phyloP scores from a whole-genome alignment of 2,888 invertebrate genomes.

The Slavum lentiscoides region DNA sequence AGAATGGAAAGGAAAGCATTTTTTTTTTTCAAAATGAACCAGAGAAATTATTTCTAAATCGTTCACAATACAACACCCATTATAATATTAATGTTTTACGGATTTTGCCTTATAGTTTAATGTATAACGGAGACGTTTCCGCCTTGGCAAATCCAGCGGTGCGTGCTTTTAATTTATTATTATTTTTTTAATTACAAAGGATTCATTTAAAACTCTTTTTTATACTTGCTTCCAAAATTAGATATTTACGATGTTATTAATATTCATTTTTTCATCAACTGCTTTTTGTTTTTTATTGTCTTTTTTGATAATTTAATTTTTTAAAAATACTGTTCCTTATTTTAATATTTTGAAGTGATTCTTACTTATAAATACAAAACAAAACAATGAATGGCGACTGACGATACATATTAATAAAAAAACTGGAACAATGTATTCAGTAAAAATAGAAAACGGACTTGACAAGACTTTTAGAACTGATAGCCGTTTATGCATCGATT shows the following conservation, averaged over 20 bases:
- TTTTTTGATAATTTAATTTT: not conserved
- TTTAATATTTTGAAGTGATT: not conserved
- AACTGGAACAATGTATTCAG: no score
- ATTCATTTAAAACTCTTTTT: slow-evolving; percentile 21
- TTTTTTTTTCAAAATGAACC: slow-evolving; percentile 1
- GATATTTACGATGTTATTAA: slow-evolving; percentile 9
- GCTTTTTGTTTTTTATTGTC: not conserved
- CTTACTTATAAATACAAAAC: not conserved
- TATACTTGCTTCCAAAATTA: not conserved
- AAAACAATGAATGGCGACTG: no score
- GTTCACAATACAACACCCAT: slow-evolving; percentile 3
- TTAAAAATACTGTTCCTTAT: not conserved
- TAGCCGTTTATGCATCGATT: no score
- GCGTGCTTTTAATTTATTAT: slow-evolving; percentile 16
- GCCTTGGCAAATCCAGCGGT: not conserved
- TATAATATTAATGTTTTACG: slow-evolving; percentile 13
- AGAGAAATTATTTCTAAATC: slow-evolving; percentile 8
- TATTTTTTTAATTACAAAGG: slow-evolving; percentile 3
- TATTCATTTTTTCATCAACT: slow-evolving; percentile 4
- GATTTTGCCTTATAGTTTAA: not conserved
- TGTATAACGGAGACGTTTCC: slow-evolving; percentile 21
- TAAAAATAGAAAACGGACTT: no score
- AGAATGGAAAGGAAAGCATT: not conserved
- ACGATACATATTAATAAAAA: no score
- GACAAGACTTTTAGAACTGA: no score